Base-by-base conservation (phyloP, 2,113 vertebrate genomes). In the Marcusenius ussheri region DNA sequence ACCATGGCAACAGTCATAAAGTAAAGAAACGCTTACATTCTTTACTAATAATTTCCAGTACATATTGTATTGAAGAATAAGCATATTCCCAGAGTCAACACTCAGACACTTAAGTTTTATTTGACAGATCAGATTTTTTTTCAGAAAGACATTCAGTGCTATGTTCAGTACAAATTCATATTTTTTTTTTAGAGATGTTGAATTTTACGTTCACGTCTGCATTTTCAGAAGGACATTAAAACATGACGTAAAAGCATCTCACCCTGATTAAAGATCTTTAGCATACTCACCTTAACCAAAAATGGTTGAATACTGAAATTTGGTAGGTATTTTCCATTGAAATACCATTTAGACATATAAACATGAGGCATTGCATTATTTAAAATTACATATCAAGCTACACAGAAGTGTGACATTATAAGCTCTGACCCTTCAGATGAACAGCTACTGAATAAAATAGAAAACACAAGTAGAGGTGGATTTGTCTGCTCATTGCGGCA, bases 1-100 rank as follows among this genome's bases (percentile, higher is more conserved):
- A 83, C 88, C 88, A 83, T 56, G 27, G 88, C 17, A 89, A 89
- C 74, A 89, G 85, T 39, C 31, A 87, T 46, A 87, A 53, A 56
- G 27, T 35, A 17, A 87, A 87, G 70, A 83, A 53, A 53, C 21
- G 2, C 10, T 53, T 56, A 31, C 47, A 3, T 45, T 42, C 70
- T 45, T 27, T 49, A 49, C 24, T 42, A 49, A 83, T 70, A 53
- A 85, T 66, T 31, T 47, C 53, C 89, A 58, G 56, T 17, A 80
- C 39, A 85, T 66, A 62, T 24, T 74, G 47, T 24, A 42, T 42
- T 17, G 31, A 39, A 39, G 35, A 39, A 87, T 31, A 53, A 35
- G 46, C 24, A 87, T 21, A 83, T 83, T 83, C 19, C 74, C 5
- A 45, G 19, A 83, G 39, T 66, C 39, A 50, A 47, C 83, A 27